These are phyloP conservation scores for Phyllotreta striolata DNA, from an alignment of 2,888 invertebrate species.

Conservation along the genomic window DNA sequence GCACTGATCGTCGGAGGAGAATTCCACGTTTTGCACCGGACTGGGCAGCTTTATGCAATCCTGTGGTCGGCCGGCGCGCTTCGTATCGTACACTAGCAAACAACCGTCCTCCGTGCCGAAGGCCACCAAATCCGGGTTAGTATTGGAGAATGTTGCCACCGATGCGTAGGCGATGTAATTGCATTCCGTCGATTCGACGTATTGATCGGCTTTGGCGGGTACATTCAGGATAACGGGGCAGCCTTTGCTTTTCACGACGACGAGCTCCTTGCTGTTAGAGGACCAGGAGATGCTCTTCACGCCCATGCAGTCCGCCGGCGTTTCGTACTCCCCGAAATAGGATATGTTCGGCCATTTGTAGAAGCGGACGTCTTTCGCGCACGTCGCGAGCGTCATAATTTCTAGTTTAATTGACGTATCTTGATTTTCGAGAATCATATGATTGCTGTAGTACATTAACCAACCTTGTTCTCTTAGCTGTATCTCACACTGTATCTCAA, in stretches of 20 bases:
- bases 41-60: constrained; percentile 19
- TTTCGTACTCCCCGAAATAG: constrained; percentile 46
- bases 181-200: constrained; percentile 33
- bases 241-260: constrained; percentile 49
- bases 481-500: no score
- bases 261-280: constrained; percentile 49
- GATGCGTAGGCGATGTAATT: constrained; percentile 39
- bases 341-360: constrained; percentile 64
- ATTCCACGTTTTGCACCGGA: constrained; percentile 48
- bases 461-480: no score
- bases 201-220: constrained; percentile 35
- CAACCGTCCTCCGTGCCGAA: constrained; percentile 50
- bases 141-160: constrained; percentile 48
- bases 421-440: no score
- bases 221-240: constrained; percentile 43
- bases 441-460: no score
- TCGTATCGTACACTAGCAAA: constrained; percentile 49
- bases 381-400: constrained; percentile 66
- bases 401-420: no score
- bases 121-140: constrained; percentile 43
- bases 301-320: constrained; percentile 44
- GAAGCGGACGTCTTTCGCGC: constrained; percentile 65
- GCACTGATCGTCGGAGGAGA: constrained; percentile 49
- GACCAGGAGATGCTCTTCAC: constrained; percentile 55
- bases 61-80: constrained; percentile 26